Percentiles rank a stretch among this genome's conserved stretches.
phyloP scores from a whole-genome alignment of 2,888 invertebrate genomes.

The Erannis defoliaria region DNA sequence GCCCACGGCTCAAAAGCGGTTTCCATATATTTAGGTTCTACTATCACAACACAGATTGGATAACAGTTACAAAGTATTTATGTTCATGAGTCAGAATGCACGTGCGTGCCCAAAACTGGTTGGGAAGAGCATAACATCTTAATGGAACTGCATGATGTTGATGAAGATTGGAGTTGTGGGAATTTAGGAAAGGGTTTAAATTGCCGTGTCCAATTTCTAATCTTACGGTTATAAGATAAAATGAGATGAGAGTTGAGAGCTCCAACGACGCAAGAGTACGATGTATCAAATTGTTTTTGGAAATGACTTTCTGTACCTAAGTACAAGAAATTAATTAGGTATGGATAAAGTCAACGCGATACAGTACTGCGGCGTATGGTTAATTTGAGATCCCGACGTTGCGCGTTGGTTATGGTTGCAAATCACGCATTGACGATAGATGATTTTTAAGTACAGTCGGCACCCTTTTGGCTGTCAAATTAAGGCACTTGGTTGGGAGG shows the following conservation, averaged over 20 bases:
- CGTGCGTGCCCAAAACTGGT: conserved; percentile 40
- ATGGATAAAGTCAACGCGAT: background rate
- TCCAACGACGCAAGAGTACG: background rate
- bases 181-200: conserved; percentile 31
- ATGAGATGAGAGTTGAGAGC: background rate
- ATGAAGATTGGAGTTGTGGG: conserved; percentile 33
- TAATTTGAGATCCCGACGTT: too few species aligned
- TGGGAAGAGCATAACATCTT: conserved; percentile 28
- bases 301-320: background rate
- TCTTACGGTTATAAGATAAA: conserved; percentile 13
- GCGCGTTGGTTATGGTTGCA: too few species aligned
- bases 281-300: background rate
- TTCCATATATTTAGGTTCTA: conserved; percentile 40
- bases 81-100: conserved; percentile 43
- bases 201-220: conserved; percentile 31
- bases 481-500: too few species aligned
- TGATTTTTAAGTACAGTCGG: too few species aligned
- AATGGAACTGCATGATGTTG: conserved; percentile 33
- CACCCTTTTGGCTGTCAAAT: too few species aligned
- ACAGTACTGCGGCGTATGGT: too few species aligned
- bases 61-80: conserved; percentile 27
- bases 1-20: conserved; percentile 39
- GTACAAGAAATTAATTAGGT: too few species aligned
- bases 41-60: conserved; percentile 35
- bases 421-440: too few species aligned